phyloP scores from a whole-genome alignment of 1,140 invertebrate species.

The Cherax quadricarinatus region DNA sequence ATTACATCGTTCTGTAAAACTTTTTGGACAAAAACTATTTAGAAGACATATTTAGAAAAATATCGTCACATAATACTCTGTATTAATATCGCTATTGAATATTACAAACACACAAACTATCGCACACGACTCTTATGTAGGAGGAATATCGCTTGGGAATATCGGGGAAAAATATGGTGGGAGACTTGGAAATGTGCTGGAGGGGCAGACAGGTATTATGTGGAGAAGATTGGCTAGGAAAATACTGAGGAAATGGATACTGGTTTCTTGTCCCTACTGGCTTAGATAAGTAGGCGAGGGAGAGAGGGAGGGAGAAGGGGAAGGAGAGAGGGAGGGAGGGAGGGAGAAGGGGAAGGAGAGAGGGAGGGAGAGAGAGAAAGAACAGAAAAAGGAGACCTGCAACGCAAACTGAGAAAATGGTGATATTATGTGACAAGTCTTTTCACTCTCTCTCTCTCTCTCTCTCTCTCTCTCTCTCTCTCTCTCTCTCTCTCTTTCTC shows the following conservation, averaged over 20 bases:
- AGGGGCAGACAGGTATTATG: not conserved
- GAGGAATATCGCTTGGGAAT: too few species aligned
- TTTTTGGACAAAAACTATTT: too few species aligned
- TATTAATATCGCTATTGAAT: too few species aligned
- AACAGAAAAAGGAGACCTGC: not conserved
- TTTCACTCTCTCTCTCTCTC: slow-evolving; percentile 24
- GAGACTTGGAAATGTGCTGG: not conserved
- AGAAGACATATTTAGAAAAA: too few species aligned
- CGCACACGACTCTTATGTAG: too few species aligned
- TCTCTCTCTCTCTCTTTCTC: slow-evolving; percentile 28
- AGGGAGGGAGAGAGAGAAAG: slow-evolving; percentile 2
- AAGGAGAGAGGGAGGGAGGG: not conserved
- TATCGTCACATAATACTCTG: too few species aligned
- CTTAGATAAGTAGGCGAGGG: not conserved
- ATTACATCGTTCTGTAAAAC: too few species aligned
- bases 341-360: slow-evolving; percentile 10
- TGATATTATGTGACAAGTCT: too few species aligned
- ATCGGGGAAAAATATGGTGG: not conserved
- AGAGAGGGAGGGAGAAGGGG: not conserved
- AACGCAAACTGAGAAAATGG: not conserved
- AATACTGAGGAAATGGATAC: not conserved
- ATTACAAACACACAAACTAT: too few species aligned
- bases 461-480: slow-evolving; percentile 29
- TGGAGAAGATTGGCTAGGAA: not conserved
- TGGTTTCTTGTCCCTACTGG: not conserved